A percentile compares a stretch with the other conserved stretches of the same genome.
Conservation (phyloP, 23 tunicate genomes). For the Diplosoma virens region DNA sequence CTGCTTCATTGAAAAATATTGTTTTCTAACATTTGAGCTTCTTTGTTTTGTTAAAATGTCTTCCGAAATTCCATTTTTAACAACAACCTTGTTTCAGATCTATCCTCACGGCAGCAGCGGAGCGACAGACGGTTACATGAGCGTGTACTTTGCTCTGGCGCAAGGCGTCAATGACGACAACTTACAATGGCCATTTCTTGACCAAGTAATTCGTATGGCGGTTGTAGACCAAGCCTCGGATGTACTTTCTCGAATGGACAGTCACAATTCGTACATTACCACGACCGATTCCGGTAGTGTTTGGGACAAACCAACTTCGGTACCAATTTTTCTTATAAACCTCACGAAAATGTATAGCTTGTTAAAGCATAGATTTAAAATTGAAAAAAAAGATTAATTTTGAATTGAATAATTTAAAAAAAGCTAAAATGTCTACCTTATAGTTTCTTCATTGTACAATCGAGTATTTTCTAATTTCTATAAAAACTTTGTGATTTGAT, state of each 20-base stretch:
- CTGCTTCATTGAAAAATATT: no score
- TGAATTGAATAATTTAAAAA: no score
- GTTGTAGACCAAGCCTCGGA: conserved; percentile 71
- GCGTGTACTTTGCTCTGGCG: conserved; percentile 63
- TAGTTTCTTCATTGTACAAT: no score
- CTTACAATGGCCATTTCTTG: conserved; percentile 80
- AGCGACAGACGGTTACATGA: conserved; percentile 60
- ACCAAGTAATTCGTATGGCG: conserved; percentile 50
- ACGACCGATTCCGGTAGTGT: conserved; percentile 19
- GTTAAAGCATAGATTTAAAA: no score
- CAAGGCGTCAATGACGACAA: conserved; percentile 69
- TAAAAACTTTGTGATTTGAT: no score
- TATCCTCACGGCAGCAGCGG: conserved; percentile 61
- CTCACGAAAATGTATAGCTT: no score
- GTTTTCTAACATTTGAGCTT: no score
- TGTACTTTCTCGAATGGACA: conserved; percentile 49
- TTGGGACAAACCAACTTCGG: conserved; percentile 82
- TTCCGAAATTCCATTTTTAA: no score
- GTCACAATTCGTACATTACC: conserved; percentile 49
- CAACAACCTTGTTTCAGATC: conserved; percentile 50
- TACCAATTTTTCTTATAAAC: background rate
- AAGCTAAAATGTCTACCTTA: no score
- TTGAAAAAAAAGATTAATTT: no score
- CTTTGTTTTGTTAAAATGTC: no score
- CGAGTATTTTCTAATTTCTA: no score